These are phyloP conservation scores for Drosophila niveifrons DNA, from an alignment of 2,888 invertebrate genomes.

Conservation along the genomic window DNA sequence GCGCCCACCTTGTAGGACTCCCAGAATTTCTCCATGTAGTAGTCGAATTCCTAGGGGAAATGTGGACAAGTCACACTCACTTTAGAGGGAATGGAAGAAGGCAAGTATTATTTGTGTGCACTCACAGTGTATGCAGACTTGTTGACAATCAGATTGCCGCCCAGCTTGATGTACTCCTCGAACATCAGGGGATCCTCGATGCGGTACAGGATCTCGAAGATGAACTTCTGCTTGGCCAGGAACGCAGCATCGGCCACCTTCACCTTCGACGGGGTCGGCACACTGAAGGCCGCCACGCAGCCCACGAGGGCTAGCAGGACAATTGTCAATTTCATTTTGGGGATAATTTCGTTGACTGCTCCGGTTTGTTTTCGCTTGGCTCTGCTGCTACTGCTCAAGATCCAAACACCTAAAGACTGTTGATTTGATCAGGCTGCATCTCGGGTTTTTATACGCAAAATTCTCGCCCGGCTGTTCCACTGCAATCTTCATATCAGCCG, in stretches of 20 bases:
- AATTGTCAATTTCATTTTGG: constrained; percentile 80
- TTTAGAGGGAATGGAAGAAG: neutral
- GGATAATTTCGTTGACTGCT: neutral
- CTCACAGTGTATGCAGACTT: constrained; percentile 71
- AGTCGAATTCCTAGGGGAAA: constrained; percentile 63
- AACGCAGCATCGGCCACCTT: constrained; percentile 75
- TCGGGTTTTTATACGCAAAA: constrained; percentile 63
- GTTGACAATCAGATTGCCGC: constrained; percentile 66
- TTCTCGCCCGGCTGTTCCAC: constrained; percentile 11
- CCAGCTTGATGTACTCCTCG: constrained; percentile 78
- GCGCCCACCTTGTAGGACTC: constrained; percentile 83
- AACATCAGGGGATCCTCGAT: constrained; percentile 75
- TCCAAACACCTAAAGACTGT: constrained; percentile 82
- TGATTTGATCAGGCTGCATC: constrained; percentile 44
- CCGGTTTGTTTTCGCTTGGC: neutral
- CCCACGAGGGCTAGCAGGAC: constrained; percentile 80
- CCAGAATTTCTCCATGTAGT: constrained; percentile 78
- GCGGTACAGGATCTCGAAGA: constrained; percentile 76
- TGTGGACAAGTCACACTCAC: neutral
- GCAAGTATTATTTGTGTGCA: neutral
- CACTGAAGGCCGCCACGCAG: constrained; percentile 71
- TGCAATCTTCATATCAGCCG: constrained; percentile 43
- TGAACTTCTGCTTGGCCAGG: constrained; percentile 77
- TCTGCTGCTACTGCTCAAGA: constrained; percentile 37
- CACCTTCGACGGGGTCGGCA: constrained; percentile 60